Base-by-base conservation (phyloP, 1,140 invertebrate species). In the Drosophila pachea region DNA sequence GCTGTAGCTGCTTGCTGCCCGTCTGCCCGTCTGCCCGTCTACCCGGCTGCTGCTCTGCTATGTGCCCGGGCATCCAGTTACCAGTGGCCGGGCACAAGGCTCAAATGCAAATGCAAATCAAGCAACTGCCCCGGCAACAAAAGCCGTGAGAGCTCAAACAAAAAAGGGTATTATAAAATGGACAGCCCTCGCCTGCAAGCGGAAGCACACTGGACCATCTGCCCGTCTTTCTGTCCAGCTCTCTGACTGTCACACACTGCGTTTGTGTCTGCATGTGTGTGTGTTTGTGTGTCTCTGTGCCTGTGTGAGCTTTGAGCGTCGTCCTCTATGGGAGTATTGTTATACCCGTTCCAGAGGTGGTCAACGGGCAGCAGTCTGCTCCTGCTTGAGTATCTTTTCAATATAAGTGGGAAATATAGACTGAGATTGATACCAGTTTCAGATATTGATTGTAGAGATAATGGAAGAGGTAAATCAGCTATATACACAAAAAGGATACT, bases 31-130 rank as follows among this genome's bases (percentile, higher is more conserved):
- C 22, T 22, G 22, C 22, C 22, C 22, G 22, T 3, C 1, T 22
- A 3, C 22, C 22, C 22, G 36, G 29, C n/a, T 60, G 48, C 58
- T 45, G 59, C 54, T n/a, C 32, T 48, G 11, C 45, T 45, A 22
- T 22, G 22, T 22, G 22, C 22, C 22, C 22, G 22, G 29, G 45
- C 11, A 49, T 7, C 38, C 33, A 42, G 55, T 62, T 56, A 52
- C 35, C 53, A 12, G 36, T 33, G 42, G 43, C 66, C 59, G 43
- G 62, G 52, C 40, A 42, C 45, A 16, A 43, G 45, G 36, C 68
- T 64, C 76, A 73, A 79, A 73, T 66, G 76, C 77, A 49, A 55
- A 61, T 67, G 78, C 78, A 82, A 71, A 82, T 82, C 78, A 81
- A 61, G 65, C 58, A 63, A 67, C 63, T 71, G 64, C 43, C 56